Evolutionary conservation across 2,888 invertebrate species (phyloP).

Genomic region (Pilophorus perplexus): DNA sequence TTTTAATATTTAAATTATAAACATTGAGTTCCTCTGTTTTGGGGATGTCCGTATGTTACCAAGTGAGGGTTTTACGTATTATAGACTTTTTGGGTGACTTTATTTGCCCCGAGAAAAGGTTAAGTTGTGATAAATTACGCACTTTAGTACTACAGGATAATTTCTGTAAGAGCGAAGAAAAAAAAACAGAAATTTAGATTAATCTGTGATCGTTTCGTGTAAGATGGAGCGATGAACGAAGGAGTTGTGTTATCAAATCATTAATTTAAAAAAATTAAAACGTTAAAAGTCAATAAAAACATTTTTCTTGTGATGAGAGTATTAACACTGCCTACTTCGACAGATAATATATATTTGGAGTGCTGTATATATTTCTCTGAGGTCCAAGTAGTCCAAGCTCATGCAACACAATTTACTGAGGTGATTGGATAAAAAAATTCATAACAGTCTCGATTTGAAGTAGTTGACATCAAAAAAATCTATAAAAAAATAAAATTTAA

Average conservation of each 20-base stretch:
- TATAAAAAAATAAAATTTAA: conserved; percentile 20
- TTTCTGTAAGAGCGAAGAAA: conserved; percentile 16
- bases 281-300: conserved; percentile 34
- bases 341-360: conserved; percentile 46
- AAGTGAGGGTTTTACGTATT: conserved; percentile 19
- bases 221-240: conserved; percentile 42
- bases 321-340: conserved; percentile 47
- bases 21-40: conserved; percentile 24
- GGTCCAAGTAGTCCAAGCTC: conserved; percentile 46
- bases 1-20: conserved; percentile 24
- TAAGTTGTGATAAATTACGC: conserved; percentile 40
- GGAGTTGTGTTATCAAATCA: conserved; percentile 44
- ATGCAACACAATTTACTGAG: conserved; percentile 37
- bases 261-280: conserved; percentile 35
- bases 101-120: conserved; percentile 9
- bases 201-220: conserved; percentile 47
- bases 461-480: conserved; percentile 26
- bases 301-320: conserved; percentile 44
- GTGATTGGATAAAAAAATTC: conserved; percentile 23
- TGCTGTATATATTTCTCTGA: conserved; percentile 45
- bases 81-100: conserved; percentile 5
- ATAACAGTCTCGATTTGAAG: conserved; percentile 36
- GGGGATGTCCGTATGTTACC: conserved; percentile 35
- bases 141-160: conserved; percentile 30
- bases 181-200: conserved; percentile 14